phyloP scores from a whole-genome alignment of 2,113 vertebrate genomes.

The Triplophysa siluroides region DNA sequence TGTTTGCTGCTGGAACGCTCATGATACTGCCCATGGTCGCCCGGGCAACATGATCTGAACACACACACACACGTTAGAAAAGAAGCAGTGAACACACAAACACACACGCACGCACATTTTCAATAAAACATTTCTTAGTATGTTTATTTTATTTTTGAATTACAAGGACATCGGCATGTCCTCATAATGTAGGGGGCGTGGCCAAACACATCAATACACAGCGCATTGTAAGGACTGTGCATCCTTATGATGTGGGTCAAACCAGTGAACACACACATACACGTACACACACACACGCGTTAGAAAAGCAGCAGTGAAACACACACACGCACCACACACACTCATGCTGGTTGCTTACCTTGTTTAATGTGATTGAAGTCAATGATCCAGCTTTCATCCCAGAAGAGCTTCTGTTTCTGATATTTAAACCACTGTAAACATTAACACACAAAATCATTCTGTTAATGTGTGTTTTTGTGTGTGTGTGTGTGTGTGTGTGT shows the following conservation, averaged over 20 bases:
- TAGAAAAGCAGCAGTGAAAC: neutral
- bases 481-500: slow-evolving; percentile 8
- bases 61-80: slow-evolving; percentile 16
- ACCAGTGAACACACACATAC: too few relatives aligned
- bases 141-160: too few relatives aligned
- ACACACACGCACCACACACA: slow-evolving; percentile 11
- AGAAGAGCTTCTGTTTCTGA: slow-evolving; percentile 85
- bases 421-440: slow-evolving; percentile 79
- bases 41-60: slow-evolving; percentile 60
- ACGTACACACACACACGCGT: slow-evolving; percentile 20
- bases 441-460: neutral
- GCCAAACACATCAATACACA: too few relatives aligned
- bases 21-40: slow-evolving; percentile 70
- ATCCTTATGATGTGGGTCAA: too few relatives aligned
- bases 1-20: slow-evolving; percentile 64
- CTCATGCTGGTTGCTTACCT: slow-evolving; percentile 61
- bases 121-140: too few relatives aligned
- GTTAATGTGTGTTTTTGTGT: neutral
- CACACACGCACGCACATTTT: too few relatives aligned
- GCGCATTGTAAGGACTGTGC: too few relatives aligned
- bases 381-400: slow-evolving; percentile 87
- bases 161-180: too few relatives aligned
- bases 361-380: slow-evolving; percentile 80
- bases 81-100: neutral
- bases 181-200: too few relatives aligned